Conservation (phyloP, 2,888 invertebrate genomes). For the Lapara coniferarum region DNA sequence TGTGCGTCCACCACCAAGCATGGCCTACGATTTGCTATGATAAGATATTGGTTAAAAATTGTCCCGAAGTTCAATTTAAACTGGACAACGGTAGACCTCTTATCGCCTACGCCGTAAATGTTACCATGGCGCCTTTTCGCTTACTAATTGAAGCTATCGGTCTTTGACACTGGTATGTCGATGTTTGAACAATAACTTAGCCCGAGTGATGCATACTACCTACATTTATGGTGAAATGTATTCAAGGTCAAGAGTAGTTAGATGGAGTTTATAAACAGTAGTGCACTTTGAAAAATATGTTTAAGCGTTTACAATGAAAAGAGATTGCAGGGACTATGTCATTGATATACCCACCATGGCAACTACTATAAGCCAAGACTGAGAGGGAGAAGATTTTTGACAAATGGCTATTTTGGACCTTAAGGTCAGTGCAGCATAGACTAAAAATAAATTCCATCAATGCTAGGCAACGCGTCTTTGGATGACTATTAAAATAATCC, state of each 20-base stretch:
- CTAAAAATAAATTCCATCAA: no score
- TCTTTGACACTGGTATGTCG: conserved; percentile 68
- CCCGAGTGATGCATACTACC: conserved; percentile 45
- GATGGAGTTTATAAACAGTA: not conserved
- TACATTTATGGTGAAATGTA: conserved; percentile 30
- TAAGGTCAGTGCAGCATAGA: no score
- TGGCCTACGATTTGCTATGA: conserved; percentile 45
- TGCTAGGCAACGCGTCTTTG: no score
- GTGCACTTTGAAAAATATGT: no score
- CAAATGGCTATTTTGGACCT: no score
- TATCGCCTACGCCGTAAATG: conserved; percentile 65
- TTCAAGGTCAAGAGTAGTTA: conserved; percentile 29
- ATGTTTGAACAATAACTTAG: conserved; percentile 64
- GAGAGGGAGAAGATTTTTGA: no score
- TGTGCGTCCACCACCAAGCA: conserved; percentile 44
- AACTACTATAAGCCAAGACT: no score
- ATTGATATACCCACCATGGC: no score
- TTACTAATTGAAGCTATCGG: conserved; percentile 77
- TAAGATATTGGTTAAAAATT: conserved; percentile 40
- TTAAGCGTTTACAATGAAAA: no score
- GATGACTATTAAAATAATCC: no score
- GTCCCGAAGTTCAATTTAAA: conserved; percentile 44
- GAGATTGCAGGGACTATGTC: no score
- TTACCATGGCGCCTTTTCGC: conserved; percentile 68
- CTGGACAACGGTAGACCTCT: conserved; percentile 48